Evolutionary conservation across 1,140 invertebrate genomes (phyloP).

Genomic region (Pseudobourletiella spinata): DNA sequence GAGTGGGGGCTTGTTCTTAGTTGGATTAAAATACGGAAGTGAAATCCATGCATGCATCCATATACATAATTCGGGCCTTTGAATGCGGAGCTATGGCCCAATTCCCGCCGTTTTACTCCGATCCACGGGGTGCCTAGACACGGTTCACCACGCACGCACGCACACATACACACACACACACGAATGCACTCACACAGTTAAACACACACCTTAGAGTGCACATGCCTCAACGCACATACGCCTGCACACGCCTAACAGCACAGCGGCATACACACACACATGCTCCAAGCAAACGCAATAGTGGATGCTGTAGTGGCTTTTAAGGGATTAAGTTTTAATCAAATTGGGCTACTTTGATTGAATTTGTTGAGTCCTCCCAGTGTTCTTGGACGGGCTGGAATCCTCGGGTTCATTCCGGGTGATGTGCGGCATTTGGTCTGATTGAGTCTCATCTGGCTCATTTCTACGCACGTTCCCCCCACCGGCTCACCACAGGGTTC

Average conservation of each 20-base stretch:
- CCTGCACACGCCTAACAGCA: too few relatives aligned
- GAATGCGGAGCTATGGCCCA: neutral
- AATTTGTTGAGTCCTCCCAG: too few relatives aligned
- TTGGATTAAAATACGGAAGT: too few relatives aligned
- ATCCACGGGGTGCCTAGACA: neutral
- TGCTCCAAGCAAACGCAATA: neutral
- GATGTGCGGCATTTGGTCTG: constrained; percentile 25
- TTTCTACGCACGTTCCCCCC: too few relatives aligned
- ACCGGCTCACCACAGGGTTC: too few relatives aligned
- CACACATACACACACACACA: too few relatives aligned
- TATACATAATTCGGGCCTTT: constrained; percentile 5
- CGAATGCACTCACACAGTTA: too few relatives aligned
- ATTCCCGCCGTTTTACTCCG: neutral
- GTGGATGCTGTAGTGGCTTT: constrained; percentile 12
- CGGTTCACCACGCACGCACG: neutral
- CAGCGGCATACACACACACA: neutral
- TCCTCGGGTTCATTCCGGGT: constrained; percentile 17
- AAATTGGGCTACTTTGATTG: constrained; percentile 28
- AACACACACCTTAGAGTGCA: too few relatives aligned
- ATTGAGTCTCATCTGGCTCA: constrained; percentile 14
- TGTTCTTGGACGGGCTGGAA: constrained; percentile 20
- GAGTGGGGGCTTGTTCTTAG: too few relatives aligned
- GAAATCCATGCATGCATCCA: too few relatives aligned
- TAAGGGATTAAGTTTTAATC: constrained; percentile 33
- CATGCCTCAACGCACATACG: too few relatives aligned